Base-by-base conservation (phyloP, 1,140 invertebrate genomes). In the Sinonovacula constricta region DNA sequence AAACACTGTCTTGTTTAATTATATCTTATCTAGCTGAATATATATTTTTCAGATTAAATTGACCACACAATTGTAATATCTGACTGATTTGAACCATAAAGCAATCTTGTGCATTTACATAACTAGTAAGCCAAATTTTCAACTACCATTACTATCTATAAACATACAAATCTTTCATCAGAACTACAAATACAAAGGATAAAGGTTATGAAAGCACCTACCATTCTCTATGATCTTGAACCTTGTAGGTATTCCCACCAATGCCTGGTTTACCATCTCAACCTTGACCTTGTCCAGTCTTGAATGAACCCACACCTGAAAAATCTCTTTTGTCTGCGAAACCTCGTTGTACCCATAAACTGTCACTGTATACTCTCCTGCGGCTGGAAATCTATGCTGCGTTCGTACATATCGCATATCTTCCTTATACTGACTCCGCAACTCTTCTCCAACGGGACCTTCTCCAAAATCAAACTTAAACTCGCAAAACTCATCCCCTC, bases 331-430 rank as follows among this genome's bases (percentile, higher is more conserved):
- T 12, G 59, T 5, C 12, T 70, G 18, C 15, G 68, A 70, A 2
- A 70, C 36, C 10, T 59, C 33, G 28, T 70, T 70, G 39, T 70
- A 70, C 7, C 30, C 68, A 45, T 39, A 56, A 22, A 70, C 54
- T 3, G 28, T 28, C 51, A 70, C 68, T 45, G 54, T 33, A 45
- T 70, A 56, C 10, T 31, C 28, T 7, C 68, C 68, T 12, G 56
- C 45, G 2, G n/a, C 5, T 2, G 28, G n/a, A 60, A 59, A 70
- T 4, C 57, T 24, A 60, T 56, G 12, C 22, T n/a, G 3, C 1
- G 34, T 24, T 15, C 45, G 1, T 12, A 7, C 56, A 0, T 7
- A 57, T 45, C 18, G 7, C 39, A 45, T 45, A 45, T 45, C 39
- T 45, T 7, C 7, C 7, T 10, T 45, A n/a, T n/a, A n/a, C n/a